Base-by-base conservation (phyloP, 2,113 vertebrate genomes). In the Psammodynastes pulverulentus region DNA sequence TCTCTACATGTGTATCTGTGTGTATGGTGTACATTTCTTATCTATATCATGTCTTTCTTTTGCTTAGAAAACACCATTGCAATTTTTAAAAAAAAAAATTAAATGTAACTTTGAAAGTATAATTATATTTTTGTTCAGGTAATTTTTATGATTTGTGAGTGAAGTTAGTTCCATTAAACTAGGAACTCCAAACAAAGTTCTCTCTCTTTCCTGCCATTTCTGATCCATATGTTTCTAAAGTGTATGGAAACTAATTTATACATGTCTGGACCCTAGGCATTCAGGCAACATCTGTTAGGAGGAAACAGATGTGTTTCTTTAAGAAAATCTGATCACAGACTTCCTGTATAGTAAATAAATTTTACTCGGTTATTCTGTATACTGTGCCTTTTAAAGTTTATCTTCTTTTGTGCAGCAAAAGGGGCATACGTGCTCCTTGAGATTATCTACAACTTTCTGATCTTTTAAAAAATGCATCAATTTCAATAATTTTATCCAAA, bases 261-360 rank as follows among this genome's bases (percentile, higher is more conserved):
- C 39, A 53, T 54, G 87, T 39, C 51, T 54, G 34, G 87, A 54
- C 53, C 52, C 34, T 54, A 43, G 53, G 87, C 51, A 43, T 39
- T 88, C 52, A 54, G 8, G 87, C 17, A 54, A 88, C 52, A 88
- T 88, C 87, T 88, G 87, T 88, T 53, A 88, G n/a, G 51, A 54
- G 52, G n/a, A 88, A 34, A 52, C 86, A 88, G 86, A 52, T 88
- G 86, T 34, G 51, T 43, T 88, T 88, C 34, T 39, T 54, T 54
- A 54, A 54, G 87, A 24, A 34, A 54, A 88, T 24, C 34, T 92
- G 94, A 94, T 93, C 93, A 94, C 90, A 94, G 79, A 91, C 58
- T 90, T 92, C 72, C 72, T 43, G 72, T 79, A 21, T 43, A 86
- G 84, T 48, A 48, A 86, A 86, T 46, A 86, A 86, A 48, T 86